Evolutionary conservation across 2,113 vertebrate species (phyloP).

Genomic region (Candoia aspera): DNA sequence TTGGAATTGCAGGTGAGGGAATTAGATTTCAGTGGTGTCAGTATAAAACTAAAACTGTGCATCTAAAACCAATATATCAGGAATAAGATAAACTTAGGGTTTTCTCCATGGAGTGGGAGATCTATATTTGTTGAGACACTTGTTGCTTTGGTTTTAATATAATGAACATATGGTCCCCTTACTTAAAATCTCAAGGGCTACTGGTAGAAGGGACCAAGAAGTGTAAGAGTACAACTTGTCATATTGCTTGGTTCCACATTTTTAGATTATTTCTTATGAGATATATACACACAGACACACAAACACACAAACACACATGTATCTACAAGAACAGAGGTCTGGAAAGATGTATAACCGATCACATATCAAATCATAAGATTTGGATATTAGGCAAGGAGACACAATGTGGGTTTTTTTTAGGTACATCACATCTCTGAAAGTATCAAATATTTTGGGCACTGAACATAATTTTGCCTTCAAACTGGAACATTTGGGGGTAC

Average conservation of each 20-base stretch:
- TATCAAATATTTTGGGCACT: too few species aligned
- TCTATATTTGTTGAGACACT: not conserved
- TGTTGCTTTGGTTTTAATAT: constrained; percentile 30
- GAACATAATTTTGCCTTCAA: not conserved
- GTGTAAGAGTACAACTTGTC: not conserved
- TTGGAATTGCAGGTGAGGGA: not conserved
- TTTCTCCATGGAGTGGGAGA: not conserved
- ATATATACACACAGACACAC: not conserved
- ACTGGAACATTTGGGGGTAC: not conserved
- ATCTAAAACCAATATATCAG: not conserved
- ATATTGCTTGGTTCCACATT: not conserved
- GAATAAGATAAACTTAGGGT: not conserved
- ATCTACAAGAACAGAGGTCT: too few species aligned
- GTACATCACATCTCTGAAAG: too few species aligned
- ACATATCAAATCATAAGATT: too few species aligned
- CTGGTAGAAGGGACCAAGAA: not conserved
- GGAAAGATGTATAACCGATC: not conserved
- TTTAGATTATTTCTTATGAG: not conserved
- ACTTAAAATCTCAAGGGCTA: not conserved
- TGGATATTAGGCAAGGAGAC: too few species aligned
- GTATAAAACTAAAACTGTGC: not conserved
- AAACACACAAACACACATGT: too few species aligned
- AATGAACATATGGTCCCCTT: constrained; percentile 3
- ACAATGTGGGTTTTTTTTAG: too few species aligned
- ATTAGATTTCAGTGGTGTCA: not conserved